These are phyloP conservation scores for Odontothrips loti DNA, from an alignment of 2,888 invertebrate genomes.

Conservation along the genomic window DNA sequence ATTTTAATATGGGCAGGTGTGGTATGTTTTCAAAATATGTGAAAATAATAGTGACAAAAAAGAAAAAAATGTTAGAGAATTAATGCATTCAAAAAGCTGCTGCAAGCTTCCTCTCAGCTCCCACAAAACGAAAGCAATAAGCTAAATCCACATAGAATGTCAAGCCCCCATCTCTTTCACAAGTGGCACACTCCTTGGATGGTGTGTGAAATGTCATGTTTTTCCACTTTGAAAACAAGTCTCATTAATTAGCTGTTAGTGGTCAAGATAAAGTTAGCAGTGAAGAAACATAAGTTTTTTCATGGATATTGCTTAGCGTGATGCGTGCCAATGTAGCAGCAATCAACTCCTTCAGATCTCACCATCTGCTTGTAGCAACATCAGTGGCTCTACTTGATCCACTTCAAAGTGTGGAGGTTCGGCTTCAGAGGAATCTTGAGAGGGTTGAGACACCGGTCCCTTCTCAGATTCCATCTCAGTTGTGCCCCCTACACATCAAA, in stretches of 20 bases:
- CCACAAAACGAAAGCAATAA: background rate
- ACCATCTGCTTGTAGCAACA: constrained; percentile 56
- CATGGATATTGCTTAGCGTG: background rate
- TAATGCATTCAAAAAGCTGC: background rate
- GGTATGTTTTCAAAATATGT: too few species aligned
- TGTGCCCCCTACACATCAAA: constrained; percentile 38
- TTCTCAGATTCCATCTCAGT: constrained; percentile 45
- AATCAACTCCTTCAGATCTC: constrained; percentile 38
- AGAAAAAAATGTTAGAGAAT: background rate
- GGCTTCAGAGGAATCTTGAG: constrained; percentile 49
- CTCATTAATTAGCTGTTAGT: too few species aligned
- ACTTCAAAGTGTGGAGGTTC: constrained; percentile 57
- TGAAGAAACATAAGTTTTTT: constrained; percentile 3
- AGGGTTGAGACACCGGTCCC: constrained; percentile 45
- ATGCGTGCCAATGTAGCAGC: background rate
- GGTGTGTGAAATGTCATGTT: too few species aligned
- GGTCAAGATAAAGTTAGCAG: constrained; percentile 11
- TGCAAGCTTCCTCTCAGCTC: background rate
- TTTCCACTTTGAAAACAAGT: background rate
- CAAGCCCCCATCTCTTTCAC: background rate
- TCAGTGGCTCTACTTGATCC: constrained; percentile 59
- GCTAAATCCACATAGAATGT: background rate
- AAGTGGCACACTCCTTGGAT: too few species aligned
- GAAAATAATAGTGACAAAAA: background rate
- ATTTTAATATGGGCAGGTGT: too few species aligned